Base-by-base conservation (phyloP, 1,140 invertebrate genomes). In the Nasonia vitripennis region DNA sequence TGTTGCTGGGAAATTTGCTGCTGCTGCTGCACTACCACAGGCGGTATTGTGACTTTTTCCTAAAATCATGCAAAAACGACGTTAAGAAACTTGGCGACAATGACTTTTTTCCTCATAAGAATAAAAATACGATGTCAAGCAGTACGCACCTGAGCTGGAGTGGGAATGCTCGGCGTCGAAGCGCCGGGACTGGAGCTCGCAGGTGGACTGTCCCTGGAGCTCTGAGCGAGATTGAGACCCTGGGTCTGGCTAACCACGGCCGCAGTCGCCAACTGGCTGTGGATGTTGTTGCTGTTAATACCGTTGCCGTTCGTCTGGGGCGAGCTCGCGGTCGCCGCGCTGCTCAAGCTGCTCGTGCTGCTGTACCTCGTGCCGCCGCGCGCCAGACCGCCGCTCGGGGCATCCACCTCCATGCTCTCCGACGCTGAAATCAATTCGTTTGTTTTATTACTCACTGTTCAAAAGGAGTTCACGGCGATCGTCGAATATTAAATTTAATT, bases 321-420 rank as follows among this genome's bases (percentile, higher is more conserved):
- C 20, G 91, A 92, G 70, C 88, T 91, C 17, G 91, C 91, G 51
- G 93, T 93, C 10, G 91, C 91, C 14, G 92, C 92, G 77, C 92
- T 92, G 74, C 92, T 92, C 73, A 93, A 87, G 51, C 91, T 93
- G 81, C 93, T 93, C 14, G 93, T 93, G 84, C 92, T 94, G 80
- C 93, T 94, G 84, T 94, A 94, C 88, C 93, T 91, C 2, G 92
- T 93, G 27, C 93, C 93, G 81, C 91, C 89, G 17, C 92, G 89
- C 37, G 92, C 89, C 2, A 93, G 86, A 62, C 89, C 90, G 10
- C 79, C 73, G 74, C 73, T 67, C n/a, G 79, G 79, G n/a, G 90
- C 88, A 23, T 93, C 92, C 0, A 93, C 90, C 68, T 93, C 92
- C 90, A 92, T 92, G 11, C 84, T 87, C 86, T 93, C 92, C 89